Evolutionary conservation across 2,113 vertebrate species (phyloP), one percentile per base, ranked within the genome.

Genomic region (Myiozetetes cayanensis): DNA sequence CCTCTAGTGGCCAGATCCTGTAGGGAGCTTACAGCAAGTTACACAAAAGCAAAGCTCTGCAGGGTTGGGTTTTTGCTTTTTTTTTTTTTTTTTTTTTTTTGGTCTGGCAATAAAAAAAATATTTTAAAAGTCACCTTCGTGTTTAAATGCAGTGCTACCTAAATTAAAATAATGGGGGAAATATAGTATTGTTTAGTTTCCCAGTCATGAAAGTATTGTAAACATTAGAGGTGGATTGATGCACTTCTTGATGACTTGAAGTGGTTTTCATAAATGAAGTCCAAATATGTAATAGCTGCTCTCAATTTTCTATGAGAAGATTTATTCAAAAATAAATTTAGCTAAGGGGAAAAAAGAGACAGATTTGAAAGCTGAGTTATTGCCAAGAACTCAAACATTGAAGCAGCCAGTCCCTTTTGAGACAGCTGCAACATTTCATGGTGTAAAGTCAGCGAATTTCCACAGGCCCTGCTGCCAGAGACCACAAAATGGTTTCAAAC

Each of bases 401-500:
- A 97, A 97, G 97, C 97, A 97, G 97, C 97, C 97, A 97, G 97
- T 96, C 97, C 97, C 97, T 96, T 98, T 87, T 97, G 97, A 98
- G 98, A 98, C 98, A 99, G 98, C 98, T 98, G 98, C 98, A 98
- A 98, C 97, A 94, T 98, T 98, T 99, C 98, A 99, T 97, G 97
- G 98, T 98, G 98, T 98, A 98, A 98, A 98, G 98, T 98, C 98
- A 98, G 98, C 98, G 90, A 98, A 98, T 99, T 98, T 99, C 98
- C 98, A 98, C 98, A 97, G 94, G 95, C 97, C 95, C 59, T 80
- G 95, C 97, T 98, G 98, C 98, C 98, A 99, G 98, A 98, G 98
- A 98, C 98, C 98, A 98, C 98, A 99, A 97, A 98, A 98, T 92
- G 97, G 98, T 98, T 98, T 98, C 98, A 98, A 98, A 99, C 98